Evolutionary conservation across 2,888 invertebrate genomes (phyloP), one percentile per base, ranked within the genome.

Genomic region (Heterodera filipjevi): DNA sequence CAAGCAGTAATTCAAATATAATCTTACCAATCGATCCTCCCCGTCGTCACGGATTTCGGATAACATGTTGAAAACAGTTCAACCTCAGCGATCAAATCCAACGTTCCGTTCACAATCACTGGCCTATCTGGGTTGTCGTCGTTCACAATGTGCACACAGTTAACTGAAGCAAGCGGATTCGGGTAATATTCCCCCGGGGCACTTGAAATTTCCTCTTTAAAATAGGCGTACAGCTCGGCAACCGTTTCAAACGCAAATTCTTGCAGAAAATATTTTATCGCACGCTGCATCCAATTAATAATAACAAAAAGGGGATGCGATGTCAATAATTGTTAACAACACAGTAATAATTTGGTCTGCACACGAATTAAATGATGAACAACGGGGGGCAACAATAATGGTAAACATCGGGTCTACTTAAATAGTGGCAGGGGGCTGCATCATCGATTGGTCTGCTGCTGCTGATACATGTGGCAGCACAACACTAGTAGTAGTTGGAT

Each of bases 31-130:
- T 59, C n/a, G n/a, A 59, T 8, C 16, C 16, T 66, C 19, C 68
- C 35, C 16, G 32, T 19, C 33, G 5, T 35, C 68, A n/a, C n/a
- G n/a, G n/a, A n/a, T n/a, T 16, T 68, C 35, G 35, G 68, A 22
- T 68, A 68, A 68, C 68, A 68, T 68, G 68, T 68, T 6, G 68
- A 32, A 22, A 33, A 68, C 19, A 68, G 33, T 68, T 68, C 33
- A 6, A 35, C 2, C 3, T 16, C 68, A 6, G 33, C 68, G 12
- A 68, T 32, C 1, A 68, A 22, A 35, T 68, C 68, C 32, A 68
- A 14, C 22, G 68, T 35, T 22, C 68, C 68, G 3, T 35, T 16
- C 3, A 35, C 33, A 3, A 33, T 12, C 19, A 35, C 68, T 10
- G 68, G 68, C 32, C 16, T 16, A 22, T 68, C 22, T 3, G 22